Evolutionary conservation across 1,140 invertebrate species (phyloP), one percentile per base, ranked within the genome.

Genomic region (Lordiphosa mommai): DNA sequence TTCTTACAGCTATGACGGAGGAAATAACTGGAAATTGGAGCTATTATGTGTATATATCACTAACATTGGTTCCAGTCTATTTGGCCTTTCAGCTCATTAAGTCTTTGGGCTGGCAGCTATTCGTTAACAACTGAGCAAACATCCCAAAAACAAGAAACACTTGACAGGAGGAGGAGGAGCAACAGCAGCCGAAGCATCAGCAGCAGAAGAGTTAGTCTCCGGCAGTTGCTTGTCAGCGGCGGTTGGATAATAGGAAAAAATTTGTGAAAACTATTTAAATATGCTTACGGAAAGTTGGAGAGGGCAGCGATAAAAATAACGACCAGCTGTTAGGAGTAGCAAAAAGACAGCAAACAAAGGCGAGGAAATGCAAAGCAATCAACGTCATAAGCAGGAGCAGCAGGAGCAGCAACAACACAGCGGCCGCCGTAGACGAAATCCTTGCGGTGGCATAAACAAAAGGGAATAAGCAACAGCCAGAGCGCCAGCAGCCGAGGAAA

Each of bases 21-120:
- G 67, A 85, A 70, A 80, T 88, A 65, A 88, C 84, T 10, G 86
- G 77, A 47, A 74, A 86, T 73, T 87, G 74, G 86, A 76, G 61
- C 58, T 88, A 88, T 70, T 88, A 88, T 61, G 58, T 88, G 57
- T 88, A 86, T 51, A 79, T 89, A 64, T 66, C 84, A 63, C 52
- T 89, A 40, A 88, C 86, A 36, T 49, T 89, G 50, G 68, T 89
- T 53, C 88, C 88, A 67, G 88, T 89, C 55, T 89, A 89, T 86
- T 79, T 88, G 71, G 73, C 85, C 64, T 89, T 89, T 88, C 77
- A 84, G 57, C 79, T 89, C 65, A 80, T 89, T 65, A 88, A 88
- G 63, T 88, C 86, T 66, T 73, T 89, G 61, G 88, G 88, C 61
- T 89, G 88, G 87, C 67, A 88, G 69, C 61, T 89, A 61, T 89